Percentiles rank a stretch among this genome's conserved stretches.
phyloP scores from a whole-genome alignment of 2,888 invertebrate genomes.

The Lacanobia oleracea region DNA sequence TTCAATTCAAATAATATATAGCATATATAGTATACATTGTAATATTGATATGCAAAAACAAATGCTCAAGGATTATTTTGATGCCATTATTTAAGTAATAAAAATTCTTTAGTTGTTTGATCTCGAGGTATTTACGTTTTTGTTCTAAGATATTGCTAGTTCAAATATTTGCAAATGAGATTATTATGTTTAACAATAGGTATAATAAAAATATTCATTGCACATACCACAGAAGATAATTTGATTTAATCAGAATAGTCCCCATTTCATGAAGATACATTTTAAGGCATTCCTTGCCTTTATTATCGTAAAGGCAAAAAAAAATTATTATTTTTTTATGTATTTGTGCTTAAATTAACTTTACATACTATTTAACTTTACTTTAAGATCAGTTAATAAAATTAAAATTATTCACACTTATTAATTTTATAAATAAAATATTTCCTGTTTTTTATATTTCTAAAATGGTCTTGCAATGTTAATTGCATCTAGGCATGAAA shows the following conservation, averaged over 20 bases:
- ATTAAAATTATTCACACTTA: neutral
- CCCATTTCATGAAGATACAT: neutral
- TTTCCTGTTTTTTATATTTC: conserved; percentile 9
- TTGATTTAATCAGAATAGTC: neutral
- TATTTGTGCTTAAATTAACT: neutral
- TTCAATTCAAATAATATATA: no score
- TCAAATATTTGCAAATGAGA: conserved; percentile 1
- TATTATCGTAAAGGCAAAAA: neutral
- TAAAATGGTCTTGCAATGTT: conserved; percentile 9
- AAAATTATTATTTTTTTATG: neutral
- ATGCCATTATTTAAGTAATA: neutral
- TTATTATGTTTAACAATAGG: neutral
- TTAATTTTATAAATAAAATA: neutral
- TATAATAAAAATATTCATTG: neutral
- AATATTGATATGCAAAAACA: neutral
- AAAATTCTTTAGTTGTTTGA: neutral
- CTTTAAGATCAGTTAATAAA: no score
- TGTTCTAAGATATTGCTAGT: neutral
- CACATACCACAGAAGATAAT: neutral
- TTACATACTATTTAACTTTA: no score
- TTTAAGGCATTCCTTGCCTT: neutral
- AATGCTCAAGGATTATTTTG: neutral
- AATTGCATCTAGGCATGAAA: conserved; percentile 22
- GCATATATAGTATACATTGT: neutral
- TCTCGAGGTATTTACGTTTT: neutral